Evolutionary conservation across 2,113 vertebrate species (phyloP).

Genomic region (Rhynchomys soricoides): DNA sequence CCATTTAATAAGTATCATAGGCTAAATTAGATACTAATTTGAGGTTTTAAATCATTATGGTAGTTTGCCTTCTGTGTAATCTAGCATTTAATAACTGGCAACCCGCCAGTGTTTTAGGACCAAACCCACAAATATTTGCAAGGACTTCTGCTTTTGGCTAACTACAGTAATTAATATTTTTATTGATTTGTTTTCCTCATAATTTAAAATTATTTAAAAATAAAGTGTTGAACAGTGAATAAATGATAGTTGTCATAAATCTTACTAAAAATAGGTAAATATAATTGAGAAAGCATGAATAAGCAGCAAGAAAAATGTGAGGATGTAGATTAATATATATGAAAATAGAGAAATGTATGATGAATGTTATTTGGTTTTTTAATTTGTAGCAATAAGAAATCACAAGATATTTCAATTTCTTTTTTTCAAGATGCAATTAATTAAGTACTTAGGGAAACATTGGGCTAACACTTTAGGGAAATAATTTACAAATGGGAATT

Average conservation of each 20-base stretch:
- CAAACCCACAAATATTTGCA: not conserved
- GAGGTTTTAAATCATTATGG: not conserved
- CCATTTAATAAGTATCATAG: not conserved
- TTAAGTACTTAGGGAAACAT: not conserved
- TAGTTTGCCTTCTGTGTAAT: not conserved
- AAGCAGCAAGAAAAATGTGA: not conserved
- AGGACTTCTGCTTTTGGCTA: not conserved
- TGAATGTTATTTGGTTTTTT: not conserved
- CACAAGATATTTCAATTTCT: not conserved
- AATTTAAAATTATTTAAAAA: not conserved
- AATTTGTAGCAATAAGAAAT: not conserved
- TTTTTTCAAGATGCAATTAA: not conserved
- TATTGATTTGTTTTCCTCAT: not conserved
- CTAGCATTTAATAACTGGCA: not conserved
- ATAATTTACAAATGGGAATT: conserved; percentile 42
- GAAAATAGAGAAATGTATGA: not conserved
- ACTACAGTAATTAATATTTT: not conserved
- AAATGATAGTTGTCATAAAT: not conserved
- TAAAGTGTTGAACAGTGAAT: not conserved
- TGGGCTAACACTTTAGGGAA: not conserved
- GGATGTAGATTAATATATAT: not conserved
- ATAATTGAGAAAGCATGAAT: not conserved
- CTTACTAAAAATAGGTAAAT: not conserved
- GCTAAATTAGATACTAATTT: not conserved
- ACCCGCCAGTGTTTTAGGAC: not conserved